Conservation (phyloP, 2,888 invertebrate genomes). For the Mythimna vitellina region DNA sequence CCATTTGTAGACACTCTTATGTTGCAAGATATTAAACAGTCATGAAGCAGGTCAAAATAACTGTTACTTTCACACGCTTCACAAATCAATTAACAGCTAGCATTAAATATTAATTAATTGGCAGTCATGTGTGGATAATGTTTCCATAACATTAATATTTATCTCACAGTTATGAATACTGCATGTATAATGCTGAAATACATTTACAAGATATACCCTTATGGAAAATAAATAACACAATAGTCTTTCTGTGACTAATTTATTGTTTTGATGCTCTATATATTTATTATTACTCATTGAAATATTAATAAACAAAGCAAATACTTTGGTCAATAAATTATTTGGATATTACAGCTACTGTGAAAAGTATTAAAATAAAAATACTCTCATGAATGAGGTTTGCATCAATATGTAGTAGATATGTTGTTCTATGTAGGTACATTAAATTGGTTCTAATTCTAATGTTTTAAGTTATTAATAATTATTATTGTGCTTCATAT, state of each 20-base stretch:
- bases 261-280: conserved; percentile 20
- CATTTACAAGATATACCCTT: conserved; percentile 16
- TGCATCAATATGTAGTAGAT: background rate
- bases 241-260: conserved; percentile 19
- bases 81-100: conserved; percentile 77
- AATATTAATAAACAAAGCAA: conserved; percentile 16
- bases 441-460: no score
- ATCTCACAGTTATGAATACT: conserved; percentile 67
- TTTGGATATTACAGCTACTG: background rate
- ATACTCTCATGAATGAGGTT: background rate
- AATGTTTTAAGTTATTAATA: background rate
- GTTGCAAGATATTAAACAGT: conserved; percentile 57
- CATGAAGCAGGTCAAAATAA: conserved; percentile 61
- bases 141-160: conserved; percentile 69
- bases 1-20: conserved; percentile 49
- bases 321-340: background rate
- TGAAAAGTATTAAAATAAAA: background rate
- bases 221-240: conserved; percentile 12
- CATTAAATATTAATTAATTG: conserved; percentile 74
- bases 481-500: conserved; percentile 5
- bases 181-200: conserved; percentile 47
- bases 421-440: background rate
- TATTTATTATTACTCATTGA: conserved; percentile 42
- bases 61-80: conserved; percentile 79
- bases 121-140: conserved; percentile 65